These are phyloP conservation scores for Iguana delicatissima DNA, from an alignment of 2,797 vertebrate species.

Conservation along the genomic window DNA sequence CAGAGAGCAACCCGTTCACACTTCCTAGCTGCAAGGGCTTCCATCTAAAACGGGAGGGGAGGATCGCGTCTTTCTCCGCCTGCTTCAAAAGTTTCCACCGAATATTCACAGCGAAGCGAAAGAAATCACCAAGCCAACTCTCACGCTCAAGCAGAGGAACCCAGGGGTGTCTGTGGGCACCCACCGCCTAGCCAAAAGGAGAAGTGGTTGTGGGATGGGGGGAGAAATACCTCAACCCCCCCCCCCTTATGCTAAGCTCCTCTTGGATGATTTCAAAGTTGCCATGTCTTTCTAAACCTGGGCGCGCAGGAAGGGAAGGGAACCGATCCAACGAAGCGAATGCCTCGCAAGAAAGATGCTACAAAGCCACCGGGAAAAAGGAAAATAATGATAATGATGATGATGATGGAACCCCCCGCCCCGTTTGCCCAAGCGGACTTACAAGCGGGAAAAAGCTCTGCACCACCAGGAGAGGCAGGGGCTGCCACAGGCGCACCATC, in stretches of 20 bases:
- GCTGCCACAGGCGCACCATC: slow-evolving; percentile 80
- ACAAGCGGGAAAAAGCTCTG: slow-evolving; percentile 83
- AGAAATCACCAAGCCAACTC: background rate
- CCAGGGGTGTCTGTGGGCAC: background rate
- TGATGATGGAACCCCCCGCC: too few species aligned
- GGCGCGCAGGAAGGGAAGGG: too few species aligned
- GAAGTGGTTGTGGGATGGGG: fast-evolving
- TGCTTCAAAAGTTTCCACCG: background rate
- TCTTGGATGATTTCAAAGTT: too few species aligned
- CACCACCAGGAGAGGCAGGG: slow-evolving; percentile 75
- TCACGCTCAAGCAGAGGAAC: background rate
- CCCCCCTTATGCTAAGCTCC: too few species aligned
- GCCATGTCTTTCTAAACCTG: too few species aligned
- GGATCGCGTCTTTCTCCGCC: background rate
- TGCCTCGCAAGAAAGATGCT: too few species aligned
- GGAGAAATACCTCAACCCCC: too few species aligned
- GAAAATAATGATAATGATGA: background rate
- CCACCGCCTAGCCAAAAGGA: background rate
- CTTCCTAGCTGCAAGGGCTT: background rate
- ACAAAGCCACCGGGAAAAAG: background rate
- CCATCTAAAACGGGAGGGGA: too few species aligned
- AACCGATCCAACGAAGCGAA: too few species aligned
- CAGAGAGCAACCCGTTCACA: too few species aligned
- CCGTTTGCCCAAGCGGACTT: slow-evolving; percentile 66
- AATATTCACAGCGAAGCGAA: background rate